Percentiles rank a stretch among this genome's conserved stretches.
phyloP scores from a whole-genome alignment of 2,113 vertebrate species.

The Lepidiolamprologus cunningtoni region DNA sequence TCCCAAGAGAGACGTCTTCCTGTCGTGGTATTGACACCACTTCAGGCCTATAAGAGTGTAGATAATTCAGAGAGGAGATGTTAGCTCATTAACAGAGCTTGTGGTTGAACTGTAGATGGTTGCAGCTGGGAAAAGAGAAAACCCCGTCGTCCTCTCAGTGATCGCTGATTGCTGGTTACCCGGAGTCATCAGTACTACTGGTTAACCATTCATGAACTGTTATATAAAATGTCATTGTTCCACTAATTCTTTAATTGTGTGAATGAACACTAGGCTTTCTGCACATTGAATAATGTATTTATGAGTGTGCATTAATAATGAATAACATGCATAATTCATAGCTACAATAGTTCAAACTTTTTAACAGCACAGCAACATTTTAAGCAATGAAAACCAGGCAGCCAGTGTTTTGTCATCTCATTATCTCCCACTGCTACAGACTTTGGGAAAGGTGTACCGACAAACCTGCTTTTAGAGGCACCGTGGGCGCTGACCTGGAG shows the following conservation, averaged over 20 bases:
- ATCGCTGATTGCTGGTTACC: not conserved
- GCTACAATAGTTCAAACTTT: conserved; percentile 18
- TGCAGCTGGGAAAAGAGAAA: conserved; percentile 3
- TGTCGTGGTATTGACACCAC: not conserved
- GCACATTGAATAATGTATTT: conserved; percentile 40
- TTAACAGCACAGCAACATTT: conserved; percentile 8
- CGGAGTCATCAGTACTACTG: not conserved
- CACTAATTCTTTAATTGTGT: conserved; percentile 18
- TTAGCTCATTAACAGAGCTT: conserved; percentile 9
- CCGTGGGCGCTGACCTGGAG: not conserved
- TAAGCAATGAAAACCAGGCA: not conserved
- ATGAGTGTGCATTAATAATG: conserved; percentile 30
- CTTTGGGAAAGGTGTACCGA: not conserved
- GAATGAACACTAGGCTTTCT: conserved; percentile 8
- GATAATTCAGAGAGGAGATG: not conserved
- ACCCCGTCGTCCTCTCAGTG: not conserved
- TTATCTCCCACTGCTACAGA: not conserved
- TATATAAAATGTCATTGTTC: conserved; percentile 16
- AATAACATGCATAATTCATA: conserved; percentile 29
- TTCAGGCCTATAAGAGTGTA: not conserved
- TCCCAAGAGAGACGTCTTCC: not conserved
- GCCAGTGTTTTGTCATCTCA: not conserved
- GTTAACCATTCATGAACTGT: conserved; percentile 27
- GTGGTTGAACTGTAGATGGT: not conserved
- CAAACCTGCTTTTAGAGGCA: not conserved